These are phyloP conservation scores for Thermophis baileyi DNA, from an alignment of 2,113 vertebrate genomes.

Conservation along the genomic window DNA sequence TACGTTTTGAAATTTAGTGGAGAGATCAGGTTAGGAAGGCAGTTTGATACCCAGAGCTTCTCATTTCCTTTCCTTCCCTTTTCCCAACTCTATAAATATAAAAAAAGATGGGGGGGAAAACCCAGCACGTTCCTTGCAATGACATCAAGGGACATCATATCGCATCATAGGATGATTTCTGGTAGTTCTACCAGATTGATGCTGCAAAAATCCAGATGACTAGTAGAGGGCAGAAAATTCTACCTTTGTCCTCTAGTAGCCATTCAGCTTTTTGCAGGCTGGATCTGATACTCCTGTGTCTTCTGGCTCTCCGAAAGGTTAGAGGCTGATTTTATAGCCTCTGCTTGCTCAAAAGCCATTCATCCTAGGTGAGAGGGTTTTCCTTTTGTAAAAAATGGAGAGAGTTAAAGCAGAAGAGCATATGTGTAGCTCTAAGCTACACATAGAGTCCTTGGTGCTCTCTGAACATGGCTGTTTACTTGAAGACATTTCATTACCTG, in stretches of 20 bases:
- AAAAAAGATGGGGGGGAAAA: not conserved
- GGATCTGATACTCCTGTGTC: not conserved
- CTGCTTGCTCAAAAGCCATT: not conserved
- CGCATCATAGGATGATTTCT: not conserved
- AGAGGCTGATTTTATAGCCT: not conserved
- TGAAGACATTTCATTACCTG: not conserved
- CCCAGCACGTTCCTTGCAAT: not conserved
- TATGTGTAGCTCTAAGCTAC: too few relatives aligned
- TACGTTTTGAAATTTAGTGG: not conserved
- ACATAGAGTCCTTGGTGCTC: not conserved
- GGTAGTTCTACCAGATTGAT: not conserved
- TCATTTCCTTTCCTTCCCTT: not conserved
- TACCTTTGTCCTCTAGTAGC: not conserved
- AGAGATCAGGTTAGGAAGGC: not conserved
- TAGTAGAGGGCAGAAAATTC: not conserved
- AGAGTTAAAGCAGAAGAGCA: not conserved
- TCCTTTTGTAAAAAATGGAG: not conserved
- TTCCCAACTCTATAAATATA: not conserved
- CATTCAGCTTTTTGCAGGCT: not conserved
- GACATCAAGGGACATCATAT: not conserved
- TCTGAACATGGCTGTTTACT: not conserved
- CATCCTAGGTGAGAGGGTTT: not conserved
- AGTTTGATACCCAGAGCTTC: not conserved
- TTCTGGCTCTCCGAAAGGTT: not conserved
- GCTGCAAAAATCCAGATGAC: not conserved